phyloP scores from a whole-genome alignment of 2,888 invertebrate species.

The Standfussiana lucernea region DNA sequence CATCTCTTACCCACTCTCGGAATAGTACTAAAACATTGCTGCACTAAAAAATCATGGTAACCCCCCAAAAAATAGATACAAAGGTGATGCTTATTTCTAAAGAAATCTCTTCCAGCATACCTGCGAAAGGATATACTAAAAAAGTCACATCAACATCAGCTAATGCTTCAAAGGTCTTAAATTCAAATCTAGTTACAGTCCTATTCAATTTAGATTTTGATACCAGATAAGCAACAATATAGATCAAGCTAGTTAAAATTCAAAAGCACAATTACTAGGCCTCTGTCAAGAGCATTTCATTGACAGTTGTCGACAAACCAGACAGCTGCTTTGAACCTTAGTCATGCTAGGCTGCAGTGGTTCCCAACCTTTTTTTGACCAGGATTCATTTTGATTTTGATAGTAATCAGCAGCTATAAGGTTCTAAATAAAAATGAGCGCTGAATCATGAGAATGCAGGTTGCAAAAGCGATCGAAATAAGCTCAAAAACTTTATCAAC shows the following conservation, averaged over 20 bases:
- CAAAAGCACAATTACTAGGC: conserved; percentile 45
- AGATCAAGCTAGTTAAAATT: conserved; percentile 41
- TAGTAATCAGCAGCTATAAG: not conserved
- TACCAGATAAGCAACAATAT: conserved; percentile 35
- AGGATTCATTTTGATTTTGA: not conserved
- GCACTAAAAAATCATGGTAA: too few species aligned
- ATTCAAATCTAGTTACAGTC: conserved; percentile 9
- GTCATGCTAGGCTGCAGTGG: conserved; percentile 48
- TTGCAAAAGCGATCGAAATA: not conserved
- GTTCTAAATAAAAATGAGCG: not conserved
- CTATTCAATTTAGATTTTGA: conserved; percentile 47
- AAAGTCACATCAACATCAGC: too few species aligned
- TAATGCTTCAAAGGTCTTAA: conserved; percentile 8
- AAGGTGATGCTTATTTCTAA: too few species aligned
- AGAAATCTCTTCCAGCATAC: too few species aligned
- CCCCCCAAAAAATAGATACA: too few species aligned
- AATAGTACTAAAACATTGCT: too few species aligned
- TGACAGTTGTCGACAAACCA: conserved; percentile 52
- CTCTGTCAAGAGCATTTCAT: conserved; percentile 61
- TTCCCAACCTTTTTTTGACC: not conserved
- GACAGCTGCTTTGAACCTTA: conserved; percentile 59
- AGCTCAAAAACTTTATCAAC: not conserved
- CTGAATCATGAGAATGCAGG: not conserved
- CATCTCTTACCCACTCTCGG: too few species aligned
- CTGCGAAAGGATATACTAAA: too few species aligned